Evolutionary conservation across 2,113 vertebrate species (phyloP), one percentile per base, ranked within the genome.

Genomic region (Bostrychus sinensis): DNA sequence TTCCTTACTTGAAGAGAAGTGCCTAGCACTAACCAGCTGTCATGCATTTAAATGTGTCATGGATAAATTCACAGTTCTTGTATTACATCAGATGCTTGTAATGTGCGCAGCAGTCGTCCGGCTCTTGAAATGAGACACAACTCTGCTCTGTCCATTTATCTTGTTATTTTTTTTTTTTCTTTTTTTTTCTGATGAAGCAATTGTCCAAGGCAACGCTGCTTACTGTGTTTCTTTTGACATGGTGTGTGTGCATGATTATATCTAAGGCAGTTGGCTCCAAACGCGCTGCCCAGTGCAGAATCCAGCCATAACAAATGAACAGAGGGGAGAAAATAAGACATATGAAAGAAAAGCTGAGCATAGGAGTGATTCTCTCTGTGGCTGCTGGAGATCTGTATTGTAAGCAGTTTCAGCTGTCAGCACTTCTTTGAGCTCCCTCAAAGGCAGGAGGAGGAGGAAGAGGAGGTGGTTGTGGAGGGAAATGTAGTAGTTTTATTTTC

Each of bases 401-500:
- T 92, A 91, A 91, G 90, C 89, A 90, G 72, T 95, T 96, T 94
- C 92, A 74, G 89, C 82, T 91, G 93, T 94, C 93, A 94, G 91
- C 93, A 94, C 85, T 93, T 93, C 92, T 91, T 89, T 91, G 91
- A 92, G 88, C 90, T 88, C 86, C 78, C 84, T 86, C 77, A 84
- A 89, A 86, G 80, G 63, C 78, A 78, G 78, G 79, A 80, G 74
- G 76, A 87, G 92, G 93, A 55, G 75, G 80, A 56, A 53, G 51
- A 13, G 75, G 19, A 51, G 41, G 66, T 80, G 86, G 86, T 8
- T 14, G 22, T 16, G 92, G 25, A 89, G 91, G 93, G 93, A 92
- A 93, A 94, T 94, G 93, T 93, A 94, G 94, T 95, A 92, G 93
- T 92, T 77, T 94, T 94, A 92, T 89, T 90, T 90, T 91, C 89